Percentiles rank a stretch among this genome's conserved stretches.
Evolutionary conservation across 37 sponge, comb jelly and placozoan genomes (phyloP).

Genomic region (Chondrilla cf. caribensis): DNA sequence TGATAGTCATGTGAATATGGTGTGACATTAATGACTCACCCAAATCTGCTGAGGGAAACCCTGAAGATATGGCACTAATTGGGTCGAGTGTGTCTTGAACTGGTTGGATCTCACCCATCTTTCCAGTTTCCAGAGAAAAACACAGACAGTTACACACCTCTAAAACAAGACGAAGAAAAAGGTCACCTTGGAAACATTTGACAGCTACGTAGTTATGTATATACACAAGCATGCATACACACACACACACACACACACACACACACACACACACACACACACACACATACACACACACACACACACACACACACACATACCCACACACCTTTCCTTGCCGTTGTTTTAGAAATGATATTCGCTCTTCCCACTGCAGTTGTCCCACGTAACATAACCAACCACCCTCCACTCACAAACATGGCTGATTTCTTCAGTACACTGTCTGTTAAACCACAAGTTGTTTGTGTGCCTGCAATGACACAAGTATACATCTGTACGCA

Average conservation of each 20-base stretch:
- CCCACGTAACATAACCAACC: conserved; percentile 31
- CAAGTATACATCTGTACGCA: no score
- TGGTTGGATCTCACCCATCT: not conserved
- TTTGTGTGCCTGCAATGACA: conserved; percentile 19
- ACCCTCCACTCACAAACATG: conserved; percentile 47
- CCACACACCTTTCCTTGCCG: no score
- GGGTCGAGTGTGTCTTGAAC: not conserved
- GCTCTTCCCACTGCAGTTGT: no score
- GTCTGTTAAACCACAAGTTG: conserved; percentile 37
- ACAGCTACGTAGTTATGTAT: no score
- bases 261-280: no score
- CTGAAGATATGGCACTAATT: not conserved
- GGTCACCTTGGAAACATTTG: no score
- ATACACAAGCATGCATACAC: no score
- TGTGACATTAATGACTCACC: not conserved
- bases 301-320: no score
- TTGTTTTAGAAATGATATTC: no score
- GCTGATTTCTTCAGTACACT: conserved; percentile 29
- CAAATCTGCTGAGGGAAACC: not conserved
- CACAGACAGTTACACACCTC: conserved; percentile 14
- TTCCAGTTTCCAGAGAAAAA: conserved; percentile 7
- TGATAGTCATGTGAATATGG: not conserved
- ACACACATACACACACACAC: no score
- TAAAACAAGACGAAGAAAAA: not conserved
- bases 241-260: no score